Percentiles rank a stretch among this genome's conserved stretches.
Conservation (phyloP, 2,113 vertebrate genomes). For the Carlito syrichta region DNA sequence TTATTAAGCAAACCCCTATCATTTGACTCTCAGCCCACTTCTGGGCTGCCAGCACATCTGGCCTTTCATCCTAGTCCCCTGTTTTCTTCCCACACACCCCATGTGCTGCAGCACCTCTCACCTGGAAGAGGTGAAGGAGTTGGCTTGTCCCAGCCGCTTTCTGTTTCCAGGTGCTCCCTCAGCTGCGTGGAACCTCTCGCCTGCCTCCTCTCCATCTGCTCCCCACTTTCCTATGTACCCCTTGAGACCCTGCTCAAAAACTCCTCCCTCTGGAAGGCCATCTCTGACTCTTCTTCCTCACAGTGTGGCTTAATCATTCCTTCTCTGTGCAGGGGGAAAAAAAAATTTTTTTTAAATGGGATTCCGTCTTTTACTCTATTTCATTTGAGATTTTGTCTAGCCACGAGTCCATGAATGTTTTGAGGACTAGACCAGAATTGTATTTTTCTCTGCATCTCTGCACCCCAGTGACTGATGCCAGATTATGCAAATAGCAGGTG, state of each 20-base stretch:
- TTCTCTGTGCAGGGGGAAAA: neutral
- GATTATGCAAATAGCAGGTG: neutral
- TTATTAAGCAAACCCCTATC: neutral
- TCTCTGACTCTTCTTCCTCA: neutral
- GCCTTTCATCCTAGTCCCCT: too few relatives aligned
- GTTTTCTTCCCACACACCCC: neutral
- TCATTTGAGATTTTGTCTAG: neutral
- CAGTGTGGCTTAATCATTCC: neutral
- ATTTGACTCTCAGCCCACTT: neutral
- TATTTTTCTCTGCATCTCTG: neutral
- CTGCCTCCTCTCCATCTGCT: neutral
- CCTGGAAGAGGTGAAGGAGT: fast-evolving
- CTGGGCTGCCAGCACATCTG: fast-evolving
- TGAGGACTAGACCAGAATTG: neutral
- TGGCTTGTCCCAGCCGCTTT: neutral
- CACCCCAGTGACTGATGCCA: neutral
- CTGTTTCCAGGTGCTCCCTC: neutral
- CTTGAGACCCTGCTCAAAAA: neutral
- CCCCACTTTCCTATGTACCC: neutral
- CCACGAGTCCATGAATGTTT: neutral
- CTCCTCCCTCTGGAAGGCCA: neutral
- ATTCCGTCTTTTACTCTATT: neutral
- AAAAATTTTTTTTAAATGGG: too few relatives aligned
- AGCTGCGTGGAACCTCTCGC: neutral
- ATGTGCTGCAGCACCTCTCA: neutral